Base-by-base conservation (phyloP, 2,113 vertebrate species). In the Sterrhoptilus dennistouni region DNA sequence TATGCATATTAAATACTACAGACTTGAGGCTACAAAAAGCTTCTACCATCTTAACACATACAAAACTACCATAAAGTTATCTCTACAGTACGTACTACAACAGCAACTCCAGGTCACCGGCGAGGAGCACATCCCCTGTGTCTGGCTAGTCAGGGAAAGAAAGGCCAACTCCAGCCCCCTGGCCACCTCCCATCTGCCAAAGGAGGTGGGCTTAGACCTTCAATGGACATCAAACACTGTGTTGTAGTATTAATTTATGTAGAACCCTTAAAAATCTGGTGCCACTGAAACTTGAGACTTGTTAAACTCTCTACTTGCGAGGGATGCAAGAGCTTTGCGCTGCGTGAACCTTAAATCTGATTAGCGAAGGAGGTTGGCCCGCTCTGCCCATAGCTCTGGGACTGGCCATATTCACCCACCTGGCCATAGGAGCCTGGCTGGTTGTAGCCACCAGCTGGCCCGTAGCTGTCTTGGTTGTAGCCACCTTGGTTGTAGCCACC, bases 291-390 rank as follows among this genome's bases (percentile, higher is more conserved):
- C 53, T 81, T 57, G 89, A 96, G 88, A 91, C 95, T 95, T 97
- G 87, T 92, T 88, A 96, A 93, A 85, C 80, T 90, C 66, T 95
- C 90, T 94, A 64, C 42, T 11, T 9, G 33, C 28, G 83, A 93
- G 69, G 80, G 94, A 72, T 25, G 31, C 79, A 85, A 87, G 95
- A 98, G 89, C 78, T 92, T 92, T 24, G 75, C 28, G 35, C 25
- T 70, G 57, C 7, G 25, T 53, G 79, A 77, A 64, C 54, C 29
- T 97, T 99, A 99, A 97, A 99, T 99, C 72, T 99, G 99, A 97
- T 99, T 99, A 96, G 98, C 85, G 69, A 99, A 99, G 77, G 99
- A 98, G 71, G 98, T 99, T 31, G 99, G 98, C 49, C 98, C 98
- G 12, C 98, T 97, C 96, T 98, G 98, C 71, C 96, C 83, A 5